These are phyloP conservation scores for Nudaria mundana DNA, from an alignment of 2,888 invertebrate species.

Conservation along the genomic window DNA sequence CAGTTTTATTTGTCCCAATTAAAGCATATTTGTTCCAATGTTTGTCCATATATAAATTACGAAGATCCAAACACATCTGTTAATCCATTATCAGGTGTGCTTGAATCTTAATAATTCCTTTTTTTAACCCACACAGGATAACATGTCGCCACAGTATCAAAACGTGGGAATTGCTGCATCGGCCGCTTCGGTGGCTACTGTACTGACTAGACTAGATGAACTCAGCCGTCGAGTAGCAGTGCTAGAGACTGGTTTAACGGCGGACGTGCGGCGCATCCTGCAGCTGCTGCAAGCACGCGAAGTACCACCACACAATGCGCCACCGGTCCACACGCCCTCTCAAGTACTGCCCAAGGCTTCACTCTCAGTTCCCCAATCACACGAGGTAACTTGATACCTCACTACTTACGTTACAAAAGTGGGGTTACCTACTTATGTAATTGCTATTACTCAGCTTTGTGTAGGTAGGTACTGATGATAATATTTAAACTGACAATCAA, in stretches of 20 bases:
- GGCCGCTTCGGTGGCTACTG: constrained; percentile 72
- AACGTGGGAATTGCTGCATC: constrained; percentile 63
- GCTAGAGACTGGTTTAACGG: constrained; percentile 86
- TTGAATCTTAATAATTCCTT: too few relatives aligned
- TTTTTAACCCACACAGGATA: constrained; percentile 60
- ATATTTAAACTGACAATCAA: too few relatives aligned
- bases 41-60: too few relatives aligned
- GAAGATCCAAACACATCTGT: background rate
- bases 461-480: too few relatives aligned
- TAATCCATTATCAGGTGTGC: background rate
- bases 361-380: constrained; percentile 66
- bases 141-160: constrained; percentile 71
- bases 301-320: constrained; percentile 39
- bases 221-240: constrained; percentile 85
- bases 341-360: constrained; percentile 66
- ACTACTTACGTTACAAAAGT: background rate
- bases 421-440: background rate
- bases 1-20: background rate
- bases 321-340: constrained; percentile 61
- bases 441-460: background rate
- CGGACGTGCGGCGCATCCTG: constrained; percentile 88
- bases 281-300: constrained; percentile 81
- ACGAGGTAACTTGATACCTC: constrained; percentile 44
- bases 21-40: background rate
- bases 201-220: constrained; percentile 85